Base-by-base conservation (phyloP, 1,140 invertebrate genomes). In the Calycopis cecrops region DNA sequence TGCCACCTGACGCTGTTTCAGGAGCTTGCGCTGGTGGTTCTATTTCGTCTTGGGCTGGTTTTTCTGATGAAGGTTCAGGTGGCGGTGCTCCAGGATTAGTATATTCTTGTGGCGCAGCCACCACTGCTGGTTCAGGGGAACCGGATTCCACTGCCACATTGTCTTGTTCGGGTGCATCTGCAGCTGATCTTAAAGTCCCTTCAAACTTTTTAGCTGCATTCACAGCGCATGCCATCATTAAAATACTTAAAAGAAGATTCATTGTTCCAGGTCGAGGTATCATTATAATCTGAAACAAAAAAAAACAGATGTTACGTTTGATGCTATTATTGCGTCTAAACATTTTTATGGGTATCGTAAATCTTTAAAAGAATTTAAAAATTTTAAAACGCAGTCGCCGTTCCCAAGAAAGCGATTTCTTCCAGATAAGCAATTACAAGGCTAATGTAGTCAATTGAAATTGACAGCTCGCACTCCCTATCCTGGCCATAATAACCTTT, bases 131-230 rank as follows among this genome's bases (percentile, higher is more conserved):
- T 42, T 80, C 79, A 9, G 78, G 70, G 14, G 80, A 75, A 28
- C 62, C 80, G 4, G 86, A 81, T 57, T 87, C 83, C 14, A 87
- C 73, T 6, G 85, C 84, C 12, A 82, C 58, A 60, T 88, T 88
- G 51, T 88, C 85, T 67, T 88, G 81, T 18, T 79, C 73, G 48
- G 83, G 85, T n/a, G 79, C 83, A 40, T 88, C 85, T n/a, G 73
- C 80, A 38, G 85, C 83, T 49, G 80, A 85, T 71, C 85, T 74
- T 59, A 87, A 62, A n/a, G 81, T 84, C 35, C 81, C 84, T 60
- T 87, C 84, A 52, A 87, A 87, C 55, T 79, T 85, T 63, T 85
- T 83, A 6, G 81, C 81, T 35, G 76, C 83, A 44, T 85, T 74
- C 7, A 71, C 83, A 48, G 79, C 76, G 57, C 63, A 83, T 52